Percentiles rank a stretch among this genome's conserved stretches.
These are phyloP conservation scores for Polypedilum pembai DNA, from an alignment of 1,140 invertebrate genomes.

Conservation along the genomic window DNA sequence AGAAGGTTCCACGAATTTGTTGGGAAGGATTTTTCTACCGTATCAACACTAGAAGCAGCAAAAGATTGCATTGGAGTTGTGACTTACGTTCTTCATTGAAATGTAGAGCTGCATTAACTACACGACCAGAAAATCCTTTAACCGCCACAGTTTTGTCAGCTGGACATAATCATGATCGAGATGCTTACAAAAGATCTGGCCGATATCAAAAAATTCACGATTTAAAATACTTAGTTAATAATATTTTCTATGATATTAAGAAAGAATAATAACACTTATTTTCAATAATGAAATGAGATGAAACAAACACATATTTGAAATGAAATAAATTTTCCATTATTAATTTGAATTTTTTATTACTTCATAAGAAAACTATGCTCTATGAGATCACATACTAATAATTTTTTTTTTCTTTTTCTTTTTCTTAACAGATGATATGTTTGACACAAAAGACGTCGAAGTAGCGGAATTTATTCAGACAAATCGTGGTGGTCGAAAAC, in stretches of 20 bases:
- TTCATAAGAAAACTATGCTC: no score
- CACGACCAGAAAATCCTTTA: neutral
- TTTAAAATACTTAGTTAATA: neutral
- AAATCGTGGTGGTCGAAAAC: slow-evolving; percentile 14
- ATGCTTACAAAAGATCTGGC: neutral
- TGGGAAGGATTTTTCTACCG: neutral
- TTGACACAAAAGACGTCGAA: neutral
- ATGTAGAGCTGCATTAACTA: neutral
- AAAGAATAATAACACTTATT: neutral
- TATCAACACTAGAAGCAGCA: neutral
- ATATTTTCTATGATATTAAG: neutral
- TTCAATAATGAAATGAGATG: neutral
- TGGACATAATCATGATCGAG: neutral
- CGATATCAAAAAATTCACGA: neutral
- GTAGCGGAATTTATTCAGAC: slow-evolving; percentile 2
- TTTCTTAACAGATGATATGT: neutral
- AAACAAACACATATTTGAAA: neutral
- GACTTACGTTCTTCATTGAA: neutral
- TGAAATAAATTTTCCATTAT: neutral
- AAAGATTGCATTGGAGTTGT: slow-evolving; percentile 10
- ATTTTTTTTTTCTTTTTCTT: no score
- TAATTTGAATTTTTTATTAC: neutral
- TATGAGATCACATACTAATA: no score
- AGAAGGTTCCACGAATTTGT: neutral
- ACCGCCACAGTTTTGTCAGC: neutral